Conservation (phyloP, 2,113 vertebrate species). For the Calyptomena viridis region DNA sequence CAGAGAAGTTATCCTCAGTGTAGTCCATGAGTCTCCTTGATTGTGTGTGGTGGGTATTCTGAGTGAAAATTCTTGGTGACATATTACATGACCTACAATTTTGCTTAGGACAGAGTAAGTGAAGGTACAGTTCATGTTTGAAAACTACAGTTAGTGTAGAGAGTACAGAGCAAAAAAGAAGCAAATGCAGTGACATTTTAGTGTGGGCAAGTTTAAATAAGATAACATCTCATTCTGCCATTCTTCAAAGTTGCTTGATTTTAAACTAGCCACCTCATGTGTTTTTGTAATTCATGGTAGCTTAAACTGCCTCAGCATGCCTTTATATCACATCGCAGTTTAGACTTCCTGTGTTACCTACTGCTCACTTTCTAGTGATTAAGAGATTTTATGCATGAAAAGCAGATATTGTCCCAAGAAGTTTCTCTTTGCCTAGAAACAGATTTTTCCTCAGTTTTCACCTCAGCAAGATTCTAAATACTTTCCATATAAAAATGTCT, state of each 20-base stretch:
- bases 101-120: background rate
- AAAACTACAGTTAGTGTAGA: background rate
- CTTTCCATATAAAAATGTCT: background rate
- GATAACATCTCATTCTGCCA: background rate
- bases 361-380: background rate
- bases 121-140: background rate
- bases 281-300: background rate
- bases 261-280: background rate
- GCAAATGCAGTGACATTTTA: background rate
- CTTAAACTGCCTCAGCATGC: background rate
- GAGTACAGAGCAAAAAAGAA: background rate
- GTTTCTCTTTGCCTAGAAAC: background rate
- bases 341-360: background rate
- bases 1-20: background rate
- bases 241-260: background rate
- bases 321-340: background rate
- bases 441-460: background rate
- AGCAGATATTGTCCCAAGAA: background rate
- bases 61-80: background rate
- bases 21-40: background rate
- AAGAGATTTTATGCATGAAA: background rate
- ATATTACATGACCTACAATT: accelerated
- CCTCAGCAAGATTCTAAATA: background rate
- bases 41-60: background rate
- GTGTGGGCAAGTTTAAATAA: background rate